These are phyloP conservation scores for Laticauda laticaudata DNA, from an alignment of 2,113 vertebrate genomes.

Conservation along the genomic window DNA sequence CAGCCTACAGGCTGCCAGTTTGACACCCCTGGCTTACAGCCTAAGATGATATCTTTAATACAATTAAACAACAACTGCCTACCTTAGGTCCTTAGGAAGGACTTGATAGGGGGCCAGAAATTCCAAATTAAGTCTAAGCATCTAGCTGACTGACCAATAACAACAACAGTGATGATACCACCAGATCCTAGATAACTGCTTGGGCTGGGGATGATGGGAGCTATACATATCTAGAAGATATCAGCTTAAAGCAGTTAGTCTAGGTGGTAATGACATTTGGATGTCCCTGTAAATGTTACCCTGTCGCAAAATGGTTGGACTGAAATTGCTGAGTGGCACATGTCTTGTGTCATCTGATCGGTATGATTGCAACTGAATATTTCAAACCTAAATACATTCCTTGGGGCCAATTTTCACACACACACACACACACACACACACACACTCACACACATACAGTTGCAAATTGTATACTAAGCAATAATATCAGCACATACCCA, in stretches of 20 bases:
- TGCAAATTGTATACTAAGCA: not conserved
- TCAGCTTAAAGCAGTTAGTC: not conserved
- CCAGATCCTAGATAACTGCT: not conserved
- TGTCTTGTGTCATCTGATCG: not conserved
- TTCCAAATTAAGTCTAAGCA: no score
- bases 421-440: not conserved
- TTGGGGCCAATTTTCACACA: not conserved
- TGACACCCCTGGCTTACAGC: no score
- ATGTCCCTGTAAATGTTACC: not conserved
- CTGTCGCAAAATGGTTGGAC: not conserved
- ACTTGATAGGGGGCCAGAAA: no score
- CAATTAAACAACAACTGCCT: no score
- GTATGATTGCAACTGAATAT: not conserved
- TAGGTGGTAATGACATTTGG: not conserved
- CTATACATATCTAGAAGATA: not conserved
- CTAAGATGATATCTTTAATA: no score
- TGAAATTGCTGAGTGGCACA: not conserved
- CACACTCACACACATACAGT: no score
- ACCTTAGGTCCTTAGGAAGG: no score
- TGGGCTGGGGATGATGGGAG: not conserved
- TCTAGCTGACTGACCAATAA: no score
- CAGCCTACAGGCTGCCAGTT: no score
- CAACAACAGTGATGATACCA: not conserved
- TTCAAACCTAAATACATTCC: not conserved
- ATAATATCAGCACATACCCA: not conserved